Evolutionary conservation across 1,140 invertebrate species (phyloP).

Genomic region (Heliconius hermathena): DNA sequence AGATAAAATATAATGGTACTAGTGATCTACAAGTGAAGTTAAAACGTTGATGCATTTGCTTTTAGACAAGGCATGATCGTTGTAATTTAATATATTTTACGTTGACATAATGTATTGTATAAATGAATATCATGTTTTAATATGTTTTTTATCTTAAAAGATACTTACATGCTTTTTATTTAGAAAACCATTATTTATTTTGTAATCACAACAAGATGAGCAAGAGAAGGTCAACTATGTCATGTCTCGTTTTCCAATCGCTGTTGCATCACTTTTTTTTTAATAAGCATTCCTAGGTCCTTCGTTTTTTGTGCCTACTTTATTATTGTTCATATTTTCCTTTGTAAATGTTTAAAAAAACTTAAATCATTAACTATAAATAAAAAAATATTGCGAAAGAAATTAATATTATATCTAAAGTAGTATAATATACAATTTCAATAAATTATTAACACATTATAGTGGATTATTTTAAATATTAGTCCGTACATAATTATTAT

Average conservation of each 20-base stretch:
- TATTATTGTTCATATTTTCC: not conserved
- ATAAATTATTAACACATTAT: too few relatives aligned
- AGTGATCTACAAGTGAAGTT: not conserved
- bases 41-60: constrained; percentile 3
- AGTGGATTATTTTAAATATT: too few relatives aligned
- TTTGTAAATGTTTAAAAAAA: not conserved
- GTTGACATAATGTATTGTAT: not conserved
- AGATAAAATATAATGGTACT: not conserved
- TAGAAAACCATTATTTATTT: not conserved
- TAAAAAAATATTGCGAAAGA: not conserved
- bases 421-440: not conserved
- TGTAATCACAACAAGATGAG: not conserved
- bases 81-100: not conserved
- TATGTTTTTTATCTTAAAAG: not conserved
- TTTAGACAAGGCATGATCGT: not conserved
- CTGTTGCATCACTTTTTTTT: not conserved
- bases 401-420: not conserved
- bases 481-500: too few relatives aligned
- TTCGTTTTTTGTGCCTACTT: not conserved
- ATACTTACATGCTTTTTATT: not conserved
- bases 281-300: not conserved
- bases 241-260: not conserved
- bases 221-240: not conserved
- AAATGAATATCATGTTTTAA: not conserved
- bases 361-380: not conserved